A percentile compares a stretch with the other conserved stretches of the same genome.
Conservation (phyloP, 2,797 vertebrate genomes). For the Poliocrania exsul region DNA sequence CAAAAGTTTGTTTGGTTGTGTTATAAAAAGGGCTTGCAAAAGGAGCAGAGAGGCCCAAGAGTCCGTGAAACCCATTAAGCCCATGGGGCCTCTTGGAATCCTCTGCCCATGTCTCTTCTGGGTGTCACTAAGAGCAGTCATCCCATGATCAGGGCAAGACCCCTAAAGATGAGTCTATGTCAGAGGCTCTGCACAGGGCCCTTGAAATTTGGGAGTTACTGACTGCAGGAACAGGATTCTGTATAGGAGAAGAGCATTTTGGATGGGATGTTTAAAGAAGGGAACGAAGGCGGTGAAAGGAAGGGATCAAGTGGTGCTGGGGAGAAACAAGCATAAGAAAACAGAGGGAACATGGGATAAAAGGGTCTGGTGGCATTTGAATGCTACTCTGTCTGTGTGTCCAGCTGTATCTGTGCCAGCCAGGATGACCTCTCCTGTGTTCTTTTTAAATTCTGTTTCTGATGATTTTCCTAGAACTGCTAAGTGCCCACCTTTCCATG, state of each 20-base stretch:
- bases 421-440: background rate
- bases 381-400: background rate
- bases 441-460: background rate
- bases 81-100: fast-evolving
- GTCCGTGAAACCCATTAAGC: fast-evolving
- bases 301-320: background rate
- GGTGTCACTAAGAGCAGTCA: background rate
- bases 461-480: background rate
- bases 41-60: background rate
- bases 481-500: fast-evolving
- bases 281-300: background rate
- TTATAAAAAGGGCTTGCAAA: background rate
- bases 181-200: background rate
- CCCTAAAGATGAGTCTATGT: background rate
- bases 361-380: fast-evolving
- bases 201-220: background rate
- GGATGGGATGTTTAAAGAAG: background rate
- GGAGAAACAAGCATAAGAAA: background rate
- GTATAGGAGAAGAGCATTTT: background rate
- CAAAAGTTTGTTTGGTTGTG: background rate
- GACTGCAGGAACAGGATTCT: background rate
- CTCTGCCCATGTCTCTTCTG: background rate
- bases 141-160: background rate
- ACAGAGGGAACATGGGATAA: background rate
- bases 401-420: background rate